Base-by-base conservation (phyloP, 1,140 invertebrate species). In the Bathynomus jamesi region DNA sequence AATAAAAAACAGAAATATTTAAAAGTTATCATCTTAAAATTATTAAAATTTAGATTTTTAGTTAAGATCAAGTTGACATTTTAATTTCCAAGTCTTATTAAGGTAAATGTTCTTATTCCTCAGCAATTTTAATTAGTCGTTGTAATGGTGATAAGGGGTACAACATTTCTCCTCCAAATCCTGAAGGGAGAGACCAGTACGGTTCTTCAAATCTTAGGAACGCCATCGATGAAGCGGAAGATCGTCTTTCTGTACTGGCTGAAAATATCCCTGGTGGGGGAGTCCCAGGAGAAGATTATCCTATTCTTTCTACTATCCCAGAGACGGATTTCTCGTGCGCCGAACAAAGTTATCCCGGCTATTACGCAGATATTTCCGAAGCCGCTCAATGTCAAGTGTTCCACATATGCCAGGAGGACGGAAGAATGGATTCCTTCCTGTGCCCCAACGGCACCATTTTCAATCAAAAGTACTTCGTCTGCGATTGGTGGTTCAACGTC, bases 401-500 rank as follows among this genome's bases (percentile, higher is more conserved):
- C 73, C 84, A 85, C 69, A 80, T 84, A 53, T 85, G 85, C 68
- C 79, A 82, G 78, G 79, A 64, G 46, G 80, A 74, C 78, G 82
- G 83, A 70, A 80, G 67, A 78, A 73, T 80, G 61, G 68, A 69
- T 60, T 69, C 68, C 28, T 69, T 69, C 53, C 68, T 69, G 40
- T 69, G 68, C 67, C 85, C 86, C 24, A 82, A 85, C 66, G 85
- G 85, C 62, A 87, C 85, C 21, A 80, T 86, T 30, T 87, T 87
- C 79, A 84, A 86, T 74, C 85, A 86, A 76, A 81, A 84, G 65
- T 82, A 84, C 67, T 85, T 86, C 66, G 85, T 86, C 0, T 87
- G 86, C 72, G 85, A 86, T 78, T 87, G 86, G 85, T 86, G 85
- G 85, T 85, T 83, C 79, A 84, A 85, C 64, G 83, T 85, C 25